These are phyloP conservation scores for Coenobita brevimanus DNA, from an alignment of 1,140 invertebrate genomes.

Conservation along the genomic window DNA sequence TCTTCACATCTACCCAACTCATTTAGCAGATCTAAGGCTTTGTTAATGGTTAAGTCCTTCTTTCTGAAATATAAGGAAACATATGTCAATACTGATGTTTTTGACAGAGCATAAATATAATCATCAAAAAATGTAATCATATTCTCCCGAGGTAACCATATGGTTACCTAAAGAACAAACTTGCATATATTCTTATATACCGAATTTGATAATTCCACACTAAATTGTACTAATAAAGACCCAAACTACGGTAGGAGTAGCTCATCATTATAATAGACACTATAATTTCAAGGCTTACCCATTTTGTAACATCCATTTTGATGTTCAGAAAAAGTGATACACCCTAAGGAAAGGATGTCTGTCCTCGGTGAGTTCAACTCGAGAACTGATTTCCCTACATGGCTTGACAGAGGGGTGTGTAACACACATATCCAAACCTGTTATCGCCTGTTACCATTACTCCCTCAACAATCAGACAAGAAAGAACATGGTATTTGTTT, in stretches of 20 bases:
- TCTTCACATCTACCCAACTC: too few relatives aligned
- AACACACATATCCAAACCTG: conserved; percentile 33
- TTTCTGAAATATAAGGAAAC: too few relatives aligned
- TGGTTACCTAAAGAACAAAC: too few relatives aligned
- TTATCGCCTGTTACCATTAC: conserved; percentile 32
- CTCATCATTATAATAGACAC: background rate
- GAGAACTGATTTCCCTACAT: too few relatives aligned
- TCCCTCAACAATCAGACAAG: background rate
- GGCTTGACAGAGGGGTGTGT: too few relatives aligned
- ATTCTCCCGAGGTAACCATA: too few relatives aligned
- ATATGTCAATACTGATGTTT: conserved; percentile 27
- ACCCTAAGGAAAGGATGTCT: too few relatives aligned
- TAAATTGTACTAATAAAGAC: conserved; percentile 17
- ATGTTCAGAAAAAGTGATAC: conserved; percentile 17
- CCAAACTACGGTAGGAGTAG: conserved; percentile 1
- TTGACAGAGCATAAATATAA: conserved; percentile 21
- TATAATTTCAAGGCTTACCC: conserved; percentile 32
- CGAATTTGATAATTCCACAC: conserved; percentile 16
- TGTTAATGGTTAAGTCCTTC: conserved; percentile 17
- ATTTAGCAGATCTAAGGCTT: conserved; percentile 32
- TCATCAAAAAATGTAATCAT: conserved; percentile 17
- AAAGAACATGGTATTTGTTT: conserved; percentile 14
- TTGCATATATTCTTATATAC: conserved; percentile 1
- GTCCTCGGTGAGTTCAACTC: too few relatives aligned
- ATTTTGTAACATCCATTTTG: conserved; percentile 25